phyloP scores from a whole-genome alignment of 1,140 invertebrate species.

The Protaetia brevitarsis region DNA sequence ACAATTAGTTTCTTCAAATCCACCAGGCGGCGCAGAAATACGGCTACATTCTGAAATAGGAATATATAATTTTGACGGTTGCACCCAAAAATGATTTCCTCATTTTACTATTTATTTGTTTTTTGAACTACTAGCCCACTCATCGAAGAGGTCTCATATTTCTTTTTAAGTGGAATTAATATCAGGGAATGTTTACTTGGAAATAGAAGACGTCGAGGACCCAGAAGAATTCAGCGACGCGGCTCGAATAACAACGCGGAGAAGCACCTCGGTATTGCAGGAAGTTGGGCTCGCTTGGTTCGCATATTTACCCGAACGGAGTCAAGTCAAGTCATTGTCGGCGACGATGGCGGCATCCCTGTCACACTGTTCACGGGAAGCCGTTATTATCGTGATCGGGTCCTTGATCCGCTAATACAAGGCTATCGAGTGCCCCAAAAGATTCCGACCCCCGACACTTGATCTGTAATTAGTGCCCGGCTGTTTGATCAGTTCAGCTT shows the following conservation, averaged over 20 bases:
- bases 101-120: no score
- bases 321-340: background rate
- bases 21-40: no score
- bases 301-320: background rate
- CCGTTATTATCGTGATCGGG: background rate
- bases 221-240: background rate
- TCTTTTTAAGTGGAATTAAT: background rate
- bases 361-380: background rate
- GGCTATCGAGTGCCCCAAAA: slow-evolving; percentile 10
- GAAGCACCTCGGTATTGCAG: background rate
- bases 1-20: no score
- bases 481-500: slow-evolving; percentile 14
- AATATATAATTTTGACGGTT: no score
- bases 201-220: background rate
- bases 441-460: slow-evolving; percentile 4
- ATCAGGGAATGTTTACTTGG: background rate
- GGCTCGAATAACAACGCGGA: slow-evolving; percentile 6
- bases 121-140: no score
- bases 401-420: slow-evolving; percentile 6
- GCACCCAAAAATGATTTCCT: no score
- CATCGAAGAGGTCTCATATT: slow-evolving; percentile 3
- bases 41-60: no score
- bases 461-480: slow-evolving; percentile 13
- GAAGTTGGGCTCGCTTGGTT: background rate
- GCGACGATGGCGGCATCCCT: background rate